These are phyloP conservation scores for Procambarus clarkii DNA, from an alignment of 1,140 invertebrate species.

Conservation along the genomic window DNA sequence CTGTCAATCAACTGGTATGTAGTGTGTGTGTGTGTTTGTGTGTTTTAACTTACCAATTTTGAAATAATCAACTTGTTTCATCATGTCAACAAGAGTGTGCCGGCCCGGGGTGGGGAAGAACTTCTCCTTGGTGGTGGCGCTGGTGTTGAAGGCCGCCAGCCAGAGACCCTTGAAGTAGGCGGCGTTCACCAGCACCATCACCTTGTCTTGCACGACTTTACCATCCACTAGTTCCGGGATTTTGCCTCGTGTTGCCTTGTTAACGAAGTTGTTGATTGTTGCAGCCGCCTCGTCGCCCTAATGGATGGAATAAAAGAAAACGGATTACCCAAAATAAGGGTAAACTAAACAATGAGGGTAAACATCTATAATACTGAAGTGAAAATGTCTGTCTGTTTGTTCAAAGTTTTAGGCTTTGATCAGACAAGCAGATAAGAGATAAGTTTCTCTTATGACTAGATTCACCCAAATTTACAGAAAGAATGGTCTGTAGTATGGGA, in stretches of 20 bases:
- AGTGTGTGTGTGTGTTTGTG: no score
- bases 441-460: no score
- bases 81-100: neutral
- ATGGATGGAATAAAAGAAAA: neutral
- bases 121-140: constrained; percentile 76
- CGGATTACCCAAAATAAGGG: no score
- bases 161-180: constrained; percentile 91
- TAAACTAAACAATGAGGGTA: no score
- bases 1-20: no score
- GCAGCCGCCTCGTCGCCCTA: neutral
- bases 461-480: no score
- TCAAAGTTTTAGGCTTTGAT: no score
- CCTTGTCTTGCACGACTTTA: constrained; percentile 75
- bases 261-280: constrained; percentile 18
- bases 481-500: no score
- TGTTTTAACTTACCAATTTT: neutral
- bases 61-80: neutral
- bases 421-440: no score
- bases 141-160: constrained; percentile 81
- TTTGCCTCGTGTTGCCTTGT: constrained; percentile 2
- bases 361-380: no score
- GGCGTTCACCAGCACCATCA: constrained; percentile 86
- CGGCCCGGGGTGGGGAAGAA: neutral
- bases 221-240: constrained; percentile 73
- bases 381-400: no score